Conservation (phyloP, 2,797 vertebrate genomes). For the Enteromius fasciolatus region DNA sequence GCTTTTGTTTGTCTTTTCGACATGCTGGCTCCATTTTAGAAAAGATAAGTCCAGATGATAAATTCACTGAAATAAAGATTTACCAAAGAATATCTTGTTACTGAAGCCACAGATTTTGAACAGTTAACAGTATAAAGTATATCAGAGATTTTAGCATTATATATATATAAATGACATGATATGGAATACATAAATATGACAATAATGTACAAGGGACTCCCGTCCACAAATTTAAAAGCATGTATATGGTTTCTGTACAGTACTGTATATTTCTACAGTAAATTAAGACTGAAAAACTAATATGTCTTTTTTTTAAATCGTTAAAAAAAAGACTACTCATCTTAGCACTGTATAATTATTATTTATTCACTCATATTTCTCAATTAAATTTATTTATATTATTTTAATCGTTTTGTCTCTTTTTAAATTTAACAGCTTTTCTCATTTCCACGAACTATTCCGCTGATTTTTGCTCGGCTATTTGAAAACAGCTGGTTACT, state of each 20-base stretch:
- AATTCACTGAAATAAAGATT: background rate
- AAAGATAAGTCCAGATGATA: background rate
- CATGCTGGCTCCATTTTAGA: conserved; percentile 83
- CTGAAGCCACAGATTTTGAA: background rate
- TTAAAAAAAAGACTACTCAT: background rate
- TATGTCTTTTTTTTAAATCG: background rate
- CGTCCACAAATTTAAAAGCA: background rate
- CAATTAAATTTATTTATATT: background rate
- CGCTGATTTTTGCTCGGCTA: background rate
- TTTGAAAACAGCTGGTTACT: background rate
- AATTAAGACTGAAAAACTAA: background rate
- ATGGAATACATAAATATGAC: too few species aligned
- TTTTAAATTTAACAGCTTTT: background rate
- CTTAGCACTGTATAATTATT: background rate
- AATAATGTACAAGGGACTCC: background rate
- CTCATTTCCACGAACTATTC: background rate
- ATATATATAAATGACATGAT: too few species aligned
- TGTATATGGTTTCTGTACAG: background rate
- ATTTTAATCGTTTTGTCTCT: background rate
- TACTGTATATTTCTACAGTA: too few species aligned
- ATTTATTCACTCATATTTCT: background rate
- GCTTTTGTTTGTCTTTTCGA: conserved; percentile 86
- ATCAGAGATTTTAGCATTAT: background rate
- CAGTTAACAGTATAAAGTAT: background rate
- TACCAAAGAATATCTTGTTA: background rate